Percentiles rank a stretch among this genome's conserved stretches.
phyloP scores from a whole-genome alignment of 1,140 invertebrate species.

The Diuraphis noxia region DNA sequence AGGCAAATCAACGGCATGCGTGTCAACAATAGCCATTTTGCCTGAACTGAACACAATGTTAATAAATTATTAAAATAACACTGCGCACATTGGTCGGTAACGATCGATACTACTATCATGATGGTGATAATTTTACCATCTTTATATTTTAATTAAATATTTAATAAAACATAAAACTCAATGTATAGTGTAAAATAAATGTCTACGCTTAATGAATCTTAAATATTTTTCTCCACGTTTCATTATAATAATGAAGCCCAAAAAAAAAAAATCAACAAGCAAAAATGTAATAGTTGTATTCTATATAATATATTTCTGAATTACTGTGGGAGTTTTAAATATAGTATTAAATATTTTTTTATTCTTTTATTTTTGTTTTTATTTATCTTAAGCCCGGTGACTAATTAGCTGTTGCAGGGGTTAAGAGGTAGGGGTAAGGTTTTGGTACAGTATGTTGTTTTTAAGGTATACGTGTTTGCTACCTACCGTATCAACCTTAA shows the following conservation, averaged over 20 bases:
- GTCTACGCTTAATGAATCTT: neutral
- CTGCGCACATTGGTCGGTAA: neutral
- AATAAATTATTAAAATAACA: neutral
- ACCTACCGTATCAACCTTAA: too few species aligned
- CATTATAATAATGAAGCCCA: neutral
- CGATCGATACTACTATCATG: neutral
- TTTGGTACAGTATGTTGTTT: too few species aligned
- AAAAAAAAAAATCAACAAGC: neutral
- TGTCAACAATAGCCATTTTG: neutral
- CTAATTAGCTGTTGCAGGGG: too few species aligned
- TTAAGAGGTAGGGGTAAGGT: too few species aligned
- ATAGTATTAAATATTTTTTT: too few species aligned
- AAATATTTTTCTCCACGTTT: neutral
- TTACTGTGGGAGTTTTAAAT: neutral
- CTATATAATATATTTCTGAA: neutral
- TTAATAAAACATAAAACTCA: neutral
- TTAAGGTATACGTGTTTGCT: too few species aligned
- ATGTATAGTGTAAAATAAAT: neutral
- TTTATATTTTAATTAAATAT: neutral
- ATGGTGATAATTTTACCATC: too few species aligned
- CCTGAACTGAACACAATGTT: neutral
- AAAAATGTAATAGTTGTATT: neutral
- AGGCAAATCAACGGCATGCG: neutral
- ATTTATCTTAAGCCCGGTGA: too few species aligned
- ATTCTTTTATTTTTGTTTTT: too few species aligned